Conservation (phyloP, 2,113 vertebrate genomes). For the Gobiocypris rarus region DNA sequence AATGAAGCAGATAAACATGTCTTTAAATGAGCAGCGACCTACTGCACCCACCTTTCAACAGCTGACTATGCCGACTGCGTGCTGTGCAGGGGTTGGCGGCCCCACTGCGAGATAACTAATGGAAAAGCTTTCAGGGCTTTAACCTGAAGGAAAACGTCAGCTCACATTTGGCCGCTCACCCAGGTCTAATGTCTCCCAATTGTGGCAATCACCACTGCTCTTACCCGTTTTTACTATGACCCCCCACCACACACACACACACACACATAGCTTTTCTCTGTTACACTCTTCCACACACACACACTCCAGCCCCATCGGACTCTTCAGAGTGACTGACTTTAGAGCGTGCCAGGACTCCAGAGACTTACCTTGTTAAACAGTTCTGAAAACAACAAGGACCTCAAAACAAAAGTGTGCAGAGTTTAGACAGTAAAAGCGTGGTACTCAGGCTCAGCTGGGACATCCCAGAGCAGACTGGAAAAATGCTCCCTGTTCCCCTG, state of each 20-base stretch:
- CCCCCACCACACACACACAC: conserved; percentile 55
- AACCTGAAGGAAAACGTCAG: conserved; percentile 78
- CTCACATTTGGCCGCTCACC: conserved; percentile 83
- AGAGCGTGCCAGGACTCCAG: conserved; percentile 75
- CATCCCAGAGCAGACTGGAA: conserved; percentile 22
- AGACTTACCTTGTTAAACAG: conserved; percentile 79
- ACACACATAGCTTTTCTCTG: conserved; percentile 74
- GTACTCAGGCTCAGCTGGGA: conserved; percentile 35
- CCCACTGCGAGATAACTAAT: conserved; percentile 84
- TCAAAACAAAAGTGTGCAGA: conserved; percentile 73
- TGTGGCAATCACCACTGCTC: conserved; percentile 75
- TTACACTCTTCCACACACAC: conserved; percentile 2
- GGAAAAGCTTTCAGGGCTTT: conserved; percentile 93
- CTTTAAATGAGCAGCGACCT: conserved; percentile 72
- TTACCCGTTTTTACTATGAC: conserved; percentile 63
- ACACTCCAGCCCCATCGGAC: conserved; percentile 58
- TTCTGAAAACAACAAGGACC: conserved; percentile 75
- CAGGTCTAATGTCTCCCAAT: conserved; percentile 82
- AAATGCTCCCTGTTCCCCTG: conserved; percentile 9
- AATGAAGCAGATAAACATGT: conserved; percentile 79
- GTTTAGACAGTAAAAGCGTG: conserved; percentile 67
- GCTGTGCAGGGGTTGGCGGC: conserved; percentile 79
- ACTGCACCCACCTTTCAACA: conserved; percentile 34
- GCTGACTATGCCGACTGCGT: conserved; percentile 61
- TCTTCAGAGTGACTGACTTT: conserved; percentile 68